Evolutionary conservation across 1,140 invertebrate species (phyloP).

Genomic region (Drosophila repleta): DNA sequence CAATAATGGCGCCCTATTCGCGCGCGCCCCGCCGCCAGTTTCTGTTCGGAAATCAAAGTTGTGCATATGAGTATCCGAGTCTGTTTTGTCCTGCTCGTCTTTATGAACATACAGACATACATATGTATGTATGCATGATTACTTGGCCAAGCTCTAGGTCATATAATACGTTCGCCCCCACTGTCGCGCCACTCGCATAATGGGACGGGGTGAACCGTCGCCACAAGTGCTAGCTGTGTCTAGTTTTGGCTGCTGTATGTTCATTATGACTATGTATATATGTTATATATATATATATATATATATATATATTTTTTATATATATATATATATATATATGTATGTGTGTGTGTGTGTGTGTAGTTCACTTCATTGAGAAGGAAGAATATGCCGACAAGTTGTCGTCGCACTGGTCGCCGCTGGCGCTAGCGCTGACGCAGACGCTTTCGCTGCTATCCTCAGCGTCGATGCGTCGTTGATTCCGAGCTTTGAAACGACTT

Average conservation of each 20-base stretch:
- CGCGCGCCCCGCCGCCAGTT: slow-evolving; percentile 53
- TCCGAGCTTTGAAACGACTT: slow-evolving; percentile 68
- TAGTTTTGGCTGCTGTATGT: slow-evolving; percentile 40
- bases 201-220: slow-evolving; percentile 59
- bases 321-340: slow-evolving; percentile 14
- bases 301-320: too few species aligned
- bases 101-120: neutral
- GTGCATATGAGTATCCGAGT: slow-evolving; percentile 58
- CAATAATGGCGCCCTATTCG: slow-evolving; percentile 70
- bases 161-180: slow-evolving; percentile 53
- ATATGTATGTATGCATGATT: slow-evolving; percentile 24
- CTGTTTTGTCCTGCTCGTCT: slow-evolving; percentile 38
- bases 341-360: slow-evolving; percentile 5
- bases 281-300: too few species aligned
- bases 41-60: slow-evolving; percentile 67
- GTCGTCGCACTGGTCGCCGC: slow-evolving; percentile 70
- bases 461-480: slow-evolving; percentile 34
- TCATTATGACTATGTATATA: slow-evolving; percentile 8
- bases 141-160: slow-evolving; percentile 42
- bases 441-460: slow-evolving; percentile 7
- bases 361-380: slow-evolving; percentile 49
- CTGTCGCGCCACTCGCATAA: slow-evolving; percentile 53
- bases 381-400: slow-evolving; percentile 71
- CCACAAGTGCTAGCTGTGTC: slow-evolving; percentile 68
- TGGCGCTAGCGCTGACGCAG: slow-evolving; percentile 37